Evolutionary conservation across 2,888 invertebrate species (phyloP), one percentile per base, ranked within the genome.

Genomic region (Habrosyne pyritoides): DNA sequence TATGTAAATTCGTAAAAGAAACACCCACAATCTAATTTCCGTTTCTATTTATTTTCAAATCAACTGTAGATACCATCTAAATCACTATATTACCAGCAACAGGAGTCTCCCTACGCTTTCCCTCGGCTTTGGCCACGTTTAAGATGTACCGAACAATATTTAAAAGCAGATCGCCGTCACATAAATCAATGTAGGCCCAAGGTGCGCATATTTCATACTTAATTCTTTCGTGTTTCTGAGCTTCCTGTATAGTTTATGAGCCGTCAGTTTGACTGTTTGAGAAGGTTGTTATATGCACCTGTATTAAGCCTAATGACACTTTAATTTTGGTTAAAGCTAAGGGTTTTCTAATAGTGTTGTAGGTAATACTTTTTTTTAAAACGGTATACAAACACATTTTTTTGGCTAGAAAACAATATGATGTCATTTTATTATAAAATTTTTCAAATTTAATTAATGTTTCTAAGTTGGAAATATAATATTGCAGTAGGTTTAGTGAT

Each of bases 141-240:
- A 64, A 57, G 66, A 26, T 48, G 57, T 71, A 71, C 69, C 64
- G 63, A 72, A 78, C 78, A 79, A 77, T 80, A 79, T 81, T 81
- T 72, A 80, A 80, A 72, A 79, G 75, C 74, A 78, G 82, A 83
- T 87, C 79, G 84, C 82, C 77, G 83, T 69, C 79, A 71, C 84
- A 87, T 93, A 93, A 93, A 93, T 93, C 92, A 92, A 70, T 72
- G 71, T 82, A 81, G 83, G 84, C 87, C 86, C 76, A 77, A 79
- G 87, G 83, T 81, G 81, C 84, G 86, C 87, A 91, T 93, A 92
- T 91, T 92, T 93, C 90, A 91, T 92, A 89, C 84, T 93, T 91
- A 93, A 91, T 91, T 92, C 91, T 92, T 91, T 89, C 81, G 79
- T 76, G 81, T 77, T 81, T 79, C 75, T 72, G 69, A 76, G 77